Evolutionary conservation across 2,888 invertebrate genomes (phyloP).

Genomic region (Ennomos erosarius): DNA sequence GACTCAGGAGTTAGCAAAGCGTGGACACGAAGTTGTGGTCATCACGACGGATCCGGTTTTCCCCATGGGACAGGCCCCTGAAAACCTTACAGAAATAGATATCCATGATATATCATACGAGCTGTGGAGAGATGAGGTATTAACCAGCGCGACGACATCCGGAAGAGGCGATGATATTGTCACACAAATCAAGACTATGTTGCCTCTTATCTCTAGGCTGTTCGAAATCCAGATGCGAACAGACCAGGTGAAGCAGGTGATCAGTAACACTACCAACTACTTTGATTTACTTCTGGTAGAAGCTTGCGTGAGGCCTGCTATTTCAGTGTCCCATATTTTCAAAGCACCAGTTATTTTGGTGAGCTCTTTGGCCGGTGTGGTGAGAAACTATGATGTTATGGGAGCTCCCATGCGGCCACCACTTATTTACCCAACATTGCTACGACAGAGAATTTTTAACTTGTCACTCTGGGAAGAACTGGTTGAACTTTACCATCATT

Average conservation of each 20-base stretch:
- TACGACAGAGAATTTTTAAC: constrained; percentile 16
- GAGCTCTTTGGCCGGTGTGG: constrained; percentile 29
- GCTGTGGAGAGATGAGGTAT: constrained; percentile 16
- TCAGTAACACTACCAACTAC: constrained; percentile 19
- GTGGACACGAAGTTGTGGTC: too few relatives aligned
- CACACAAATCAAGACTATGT: constrained; percentile 17
- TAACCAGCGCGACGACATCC: constrained; percentile 7
- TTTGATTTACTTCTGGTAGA: constrained; percentile 43
- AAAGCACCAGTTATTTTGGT: constrained; percentile 39
- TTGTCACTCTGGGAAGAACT: constrained; percentile 25
- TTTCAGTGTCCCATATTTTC: constrained; percentile 34
- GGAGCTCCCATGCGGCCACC: constrained; percentile 19
- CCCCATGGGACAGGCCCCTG: constrained; percentile 31
- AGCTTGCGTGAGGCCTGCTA: constrained; percentile 32
- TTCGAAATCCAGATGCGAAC: constrained; percentile 25
- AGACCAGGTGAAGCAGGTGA: constrained; percentile 20
- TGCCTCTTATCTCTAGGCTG: constrained; percentile 14
- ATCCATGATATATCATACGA: constrained; percentile 26
- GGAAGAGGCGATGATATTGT: constrained; percentile 12
- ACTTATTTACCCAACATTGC: constrained; percentile 8
- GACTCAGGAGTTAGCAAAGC: constrained; percentile 53
- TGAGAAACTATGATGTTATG: constrained; percentile 18
- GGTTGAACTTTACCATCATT: constrained; percentile 19
- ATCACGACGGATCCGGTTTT: constrained; percentile 55
- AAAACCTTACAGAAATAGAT: constrained; percentile 52